Base-by-base conservation (phyloP, 2,797 vertebrate genomes). In the Pelochelys cantorii region DNA sequence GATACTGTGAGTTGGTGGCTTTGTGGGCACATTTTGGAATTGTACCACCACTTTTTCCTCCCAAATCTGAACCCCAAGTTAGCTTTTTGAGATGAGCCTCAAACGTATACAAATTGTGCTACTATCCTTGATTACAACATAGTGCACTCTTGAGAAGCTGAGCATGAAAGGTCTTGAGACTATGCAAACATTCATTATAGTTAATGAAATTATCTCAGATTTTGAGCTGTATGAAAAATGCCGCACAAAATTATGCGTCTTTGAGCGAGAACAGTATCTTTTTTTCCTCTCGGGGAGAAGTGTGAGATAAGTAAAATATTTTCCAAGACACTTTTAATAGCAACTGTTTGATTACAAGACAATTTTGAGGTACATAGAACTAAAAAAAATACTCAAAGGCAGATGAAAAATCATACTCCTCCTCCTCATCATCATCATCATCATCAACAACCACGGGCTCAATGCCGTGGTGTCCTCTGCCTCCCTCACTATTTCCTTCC, bases 261-360 rank as follows among this genome's bases (percentile, higher is more conserved):
- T 75, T 79, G 1, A 2, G 4, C 2, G 7, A 85, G n/a, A 48
- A 57, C 3, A 93, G 75, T 37, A 37, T 37, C 65, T n/a, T n/a
- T 60, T 34, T 1, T 10, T 68, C 85, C 84, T 85, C 20, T 55
- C 14, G 34, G 8, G 2, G 6, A 52, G 27, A 90, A 68, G 27
- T 2, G 3, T 34, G 11, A 37, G 5, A 29, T 7, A 79, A 48
- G 2, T 75, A 10, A 0, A 34, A 0, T n/a, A 10, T 3, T 88
- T 53, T 86, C n/a, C 2, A 55, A 20, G 18, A 7, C 81, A 60
- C n/a, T 18, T 84, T 90, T 85, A 82, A 37, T 85, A 84, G 18
- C 4, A 87, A 84, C 11, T 2, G 2, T 25, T 55, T 83, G 20
- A 42, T 54, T 54, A 22, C 1, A 62, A 84, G 18, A 2, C 31